Evolutionary conservation across 92 coral and sea anemone genomes (phyloP), one percentile per base, ranked within the genome.

Genomic region (Phenganax marumi): DNA sequence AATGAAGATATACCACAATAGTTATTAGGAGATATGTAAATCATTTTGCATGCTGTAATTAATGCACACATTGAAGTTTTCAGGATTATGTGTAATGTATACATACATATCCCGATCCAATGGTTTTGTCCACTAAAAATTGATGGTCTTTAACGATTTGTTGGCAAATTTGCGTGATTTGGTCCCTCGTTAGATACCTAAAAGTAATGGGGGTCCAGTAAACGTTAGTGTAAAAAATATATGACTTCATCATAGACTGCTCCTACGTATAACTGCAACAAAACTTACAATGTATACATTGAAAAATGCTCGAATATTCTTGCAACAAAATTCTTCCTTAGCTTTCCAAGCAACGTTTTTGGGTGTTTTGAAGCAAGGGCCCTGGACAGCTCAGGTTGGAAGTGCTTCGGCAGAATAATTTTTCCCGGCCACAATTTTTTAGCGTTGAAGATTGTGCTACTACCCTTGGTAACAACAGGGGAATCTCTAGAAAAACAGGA

Each of bases 21-120:
- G 63, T 14, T 14, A 54, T 10, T 10, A 54, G n/a, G 60, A 54
- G n/a, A 10, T 19, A 6, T 56, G 17, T 6, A 56, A 56, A 24
- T 70, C 12, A 24, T 10, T 70, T 33, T 70, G 1, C 10, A 62
- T n/a, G n/a, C n/a, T n/a, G n/a, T n/a, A n/a, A n/a, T n/a, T n/a
- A n/a, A n/a, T n/a, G 17, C 18, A 68, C 18, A 60, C 7, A 43
- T n/a, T 60, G 49, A 22, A 56, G 16, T 10, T 19, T 62, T 13
- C 26, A 52, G 14, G 17, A 12, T 17, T 13, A 63, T 10, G 2
- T 18, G 39, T 17, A 33, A 63, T 39, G 24, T 46, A 8, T 69
- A 88, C 91, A 85, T 85, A 88, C 91, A 68, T 88, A 86, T 72
- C 91, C 93, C 17, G 86, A 77, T n/a, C 93, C 91, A 82, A 90